A percentile compares a stretch with the other conserved stretches of the same genome.
These are phyloP conservation scores for Strigamia maritima DNA, from an alignment of 2,888 invertebrate species.

Conservation along the genomic window DNA sequence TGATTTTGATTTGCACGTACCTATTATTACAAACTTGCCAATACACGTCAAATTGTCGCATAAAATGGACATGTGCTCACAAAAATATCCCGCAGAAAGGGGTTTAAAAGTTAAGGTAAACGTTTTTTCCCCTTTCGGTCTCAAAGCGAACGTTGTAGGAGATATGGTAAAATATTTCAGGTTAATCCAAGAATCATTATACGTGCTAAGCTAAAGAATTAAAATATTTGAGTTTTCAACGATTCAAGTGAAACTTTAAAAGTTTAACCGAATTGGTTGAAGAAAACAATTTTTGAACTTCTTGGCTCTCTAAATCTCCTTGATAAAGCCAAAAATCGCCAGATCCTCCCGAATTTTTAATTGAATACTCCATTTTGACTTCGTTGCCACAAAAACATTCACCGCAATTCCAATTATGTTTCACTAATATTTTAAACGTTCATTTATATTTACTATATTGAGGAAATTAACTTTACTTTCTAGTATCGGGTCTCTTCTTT, in stretches of 20 bases:
- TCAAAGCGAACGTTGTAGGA: not conserved
- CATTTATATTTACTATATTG: too few relatives aligned
- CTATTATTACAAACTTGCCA: not conserved
- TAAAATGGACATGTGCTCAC: not conserved
- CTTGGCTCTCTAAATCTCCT: not conserved
- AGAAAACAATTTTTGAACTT: not conserved
- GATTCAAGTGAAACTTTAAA: too few relatives aligned
- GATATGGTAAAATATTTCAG: not conserved
- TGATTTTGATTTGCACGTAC: not conserved
- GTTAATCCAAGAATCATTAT: not conserved
- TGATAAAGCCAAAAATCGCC: not conserved
- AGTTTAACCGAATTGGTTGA: not conserved
- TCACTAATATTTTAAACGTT: not conserved
- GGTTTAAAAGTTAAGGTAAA: not conserved
- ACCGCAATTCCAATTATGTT: not conserved
- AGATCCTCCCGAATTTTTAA: not conserved
- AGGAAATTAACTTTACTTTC: not conserved
- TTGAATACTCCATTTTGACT: not conserved
- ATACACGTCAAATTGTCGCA: not conserved
- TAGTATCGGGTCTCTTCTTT: not conserved
- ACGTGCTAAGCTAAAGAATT: not conserved
- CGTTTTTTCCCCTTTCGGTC: not conserved
- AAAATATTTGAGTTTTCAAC: too few relatives aligned
- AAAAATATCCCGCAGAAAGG: not conserved
- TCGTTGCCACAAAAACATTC: not conserved